Evolutionary conservation across 2,888 invertebrate species (phyloP), one percentile per base, ranked within the genome.

Genomic region (Cactoblastis cactorum): DNA sequence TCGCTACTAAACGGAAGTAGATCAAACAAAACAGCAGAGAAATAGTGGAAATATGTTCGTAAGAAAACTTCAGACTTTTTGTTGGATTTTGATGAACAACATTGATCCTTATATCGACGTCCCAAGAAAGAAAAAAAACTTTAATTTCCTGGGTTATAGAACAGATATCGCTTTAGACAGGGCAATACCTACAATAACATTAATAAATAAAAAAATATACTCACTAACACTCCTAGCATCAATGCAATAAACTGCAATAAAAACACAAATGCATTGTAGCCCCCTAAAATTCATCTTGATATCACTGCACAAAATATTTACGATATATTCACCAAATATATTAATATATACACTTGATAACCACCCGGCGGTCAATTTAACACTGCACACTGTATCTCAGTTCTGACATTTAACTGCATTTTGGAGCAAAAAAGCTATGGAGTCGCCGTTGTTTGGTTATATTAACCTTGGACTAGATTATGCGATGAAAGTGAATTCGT

Each of bases 361-460:
- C 70, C 55, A 60, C 59, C 52, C 66, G 52, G 53, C 65, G 61
- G 68, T 67, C 64, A 61, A 61, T 61, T 67, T 67, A 60, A 62
- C 50, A 81, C 81, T 84, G 78, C 62, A 57, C 59, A 57, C 66
- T 71, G 65, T 68, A 65, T 65, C 69, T 71, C 71, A 69, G 70
- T 69, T 71, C 68, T 74, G 67, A 77, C 72, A 76, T 74, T 81
- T 85, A 78, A 82, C 69, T 77, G 68, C 73, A 74, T 69, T 74
- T 76, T 69, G 62, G 65, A 65, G 77, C 77, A 78, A 53, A 66
- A 59, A 45, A 53, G 60, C 55, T 39, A 62, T 80, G 65, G 80
- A 81, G 82, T 71, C 45, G 53, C 15, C 17, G 18, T 19, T 45
- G 19, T 37, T 33, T 43, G 37, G 38, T 48, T 41, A 14, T 41